phyloP scores from a whole-genome alignment of 1,140 invertebrate genomes.

The Radopholus similis region DNA sequence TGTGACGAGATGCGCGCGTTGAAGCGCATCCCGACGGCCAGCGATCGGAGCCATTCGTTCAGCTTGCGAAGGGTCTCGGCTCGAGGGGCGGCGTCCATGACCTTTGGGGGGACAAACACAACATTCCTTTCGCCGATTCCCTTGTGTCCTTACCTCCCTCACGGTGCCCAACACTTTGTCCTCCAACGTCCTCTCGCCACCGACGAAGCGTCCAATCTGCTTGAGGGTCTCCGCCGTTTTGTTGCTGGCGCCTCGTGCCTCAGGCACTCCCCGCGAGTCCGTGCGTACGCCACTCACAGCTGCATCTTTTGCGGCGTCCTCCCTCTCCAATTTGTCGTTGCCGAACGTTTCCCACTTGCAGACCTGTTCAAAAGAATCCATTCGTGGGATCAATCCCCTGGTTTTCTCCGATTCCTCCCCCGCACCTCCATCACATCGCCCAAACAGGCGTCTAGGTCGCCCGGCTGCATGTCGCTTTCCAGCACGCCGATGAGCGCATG shows the following conservation, averaged over 20 bases:
- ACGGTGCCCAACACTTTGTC: background rate
- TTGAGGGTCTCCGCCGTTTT: background rate
- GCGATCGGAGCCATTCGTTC: conserved; percentile 73
- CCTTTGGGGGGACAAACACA: conserved; percentile 48
- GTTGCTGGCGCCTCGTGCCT: background rate
- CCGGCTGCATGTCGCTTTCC: conserved; percentile 68
- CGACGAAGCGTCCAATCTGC: conserved; percentile 2
- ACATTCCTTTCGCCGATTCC: background rate
- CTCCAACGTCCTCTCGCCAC: background rate
- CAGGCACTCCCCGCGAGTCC: conserved; percentile 3
- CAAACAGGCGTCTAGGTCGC: conserved; percentile 75
- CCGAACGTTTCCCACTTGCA: conserved; percentile 25
- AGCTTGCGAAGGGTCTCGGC: conserved; percentile 77
- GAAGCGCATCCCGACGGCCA: conserved; percentile 74
- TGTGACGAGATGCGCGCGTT: conserved; percentile 73
- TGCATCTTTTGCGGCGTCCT: background rate
- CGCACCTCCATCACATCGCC: conserved; percentile 73
- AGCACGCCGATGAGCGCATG: conserved; percentile 75
- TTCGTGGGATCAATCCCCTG: background rate
- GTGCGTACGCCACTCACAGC: background rate
- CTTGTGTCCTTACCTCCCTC: background rate
- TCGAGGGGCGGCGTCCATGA: conserved; percentile 71
- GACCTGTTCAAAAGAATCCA: background rate
- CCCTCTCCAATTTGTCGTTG: conserved; percentile 7
- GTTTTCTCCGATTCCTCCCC: background rate